Evolutionary conservation across 2,113 vertebrate species (phyloP).

Genomic region (Tetrao urogallus): DNA sequence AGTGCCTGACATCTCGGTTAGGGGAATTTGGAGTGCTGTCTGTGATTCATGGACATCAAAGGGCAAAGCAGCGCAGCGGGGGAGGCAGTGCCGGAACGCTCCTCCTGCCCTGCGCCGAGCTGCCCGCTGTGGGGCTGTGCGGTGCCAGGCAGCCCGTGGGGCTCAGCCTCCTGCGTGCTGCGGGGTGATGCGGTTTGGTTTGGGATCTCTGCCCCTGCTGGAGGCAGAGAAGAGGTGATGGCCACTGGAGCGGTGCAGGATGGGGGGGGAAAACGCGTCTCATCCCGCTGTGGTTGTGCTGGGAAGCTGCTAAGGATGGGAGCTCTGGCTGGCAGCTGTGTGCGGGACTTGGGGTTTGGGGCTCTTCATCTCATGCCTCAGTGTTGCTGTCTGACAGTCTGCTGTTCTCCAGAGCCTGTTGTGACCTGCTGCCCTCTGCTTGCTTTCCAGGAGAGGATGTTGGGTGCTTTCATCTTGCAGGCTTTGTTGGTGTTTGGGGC

Average conservation of each 20-base stretch:
- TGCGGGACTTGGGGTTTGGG: background rate
- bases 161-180: background rate
- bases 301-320: background rate
- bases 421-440: constrained; percentile 68
- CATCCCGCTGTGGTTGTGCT: background rate
- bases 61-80: constrained; percentile 49
- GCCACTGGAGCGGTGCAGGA: background rate
- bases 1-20: constrained; percentile 76
- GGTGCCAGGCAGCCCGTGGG: background rate
- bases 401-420: constrained; percentile 58
- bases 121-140: constrained; percentile 15
- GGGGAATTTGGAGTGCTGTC: constrained; percentile 71
- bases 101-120: constrained; percentile 16
- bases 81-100: constrained; percentile 54
- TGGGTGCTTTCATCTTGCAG: constrained; percentile 66
- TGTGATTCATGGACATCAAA: constrained; percentile 76
- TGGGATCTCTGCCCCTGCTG: background rate
- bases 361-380: constrained; percentile 5
- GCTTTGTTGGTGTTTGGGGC: constrained; percentile 62
- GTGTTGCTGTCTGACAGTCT: constrained; percentile 24
- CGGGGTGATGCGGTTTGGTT: background rate
- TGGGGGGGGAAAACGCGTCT: background rate
- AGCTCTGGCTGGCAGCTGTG: background rate
- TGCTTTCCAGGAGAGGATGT: constrained; percentile 65
- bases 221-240: background rate